Evolutionary conservation across 2,797 vertebrate genomes (phyloP).

Genomic region (Microctenopoma lineatum): DNA sequence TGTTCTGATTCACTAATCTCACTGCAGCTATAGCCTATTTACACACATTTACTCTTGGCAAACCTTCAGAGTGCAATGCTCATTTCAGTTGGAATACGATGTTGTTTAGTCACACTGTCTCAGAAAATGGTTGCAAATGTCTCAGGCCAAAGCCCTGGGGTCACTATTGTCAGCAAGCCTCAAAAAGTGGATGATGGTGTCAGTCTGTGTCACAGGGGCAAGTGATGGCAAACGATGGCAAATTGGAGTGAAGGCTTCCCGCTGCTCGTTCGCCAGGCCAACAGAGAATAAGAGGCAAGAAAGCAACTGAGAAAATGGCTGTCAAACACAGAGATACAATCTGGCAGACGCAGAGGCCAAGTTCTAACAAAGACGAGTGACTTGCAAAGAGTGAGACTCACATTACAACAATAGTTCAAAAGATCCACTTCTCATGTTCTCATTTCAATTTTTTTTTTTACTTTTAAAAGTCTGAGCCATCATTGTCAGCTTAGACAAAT

Average conservation of each 20-base stretch:
- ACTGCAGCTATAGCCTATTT: no score
- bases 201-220: conserved; percentile 79
- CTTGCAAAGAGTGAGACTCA: conserved; percentile 43
- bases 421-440: conserved; percentile 10
- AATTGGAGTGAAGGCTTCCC: conserved; percentile 87
- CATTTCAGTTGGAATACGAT: no score
- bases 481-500: conserved; percentile 20
- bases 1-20: no score
- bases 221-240: conserved; percentile 87
- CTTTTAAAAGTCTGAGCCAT: conserved; percentile 23
- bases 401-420: conserved; percentile 29
- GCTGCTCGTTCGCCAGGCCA: conserved; percentile 76
- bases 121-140: no score
- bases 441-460: conserved; percentile 21
- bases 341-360: conserved; percentile 54
- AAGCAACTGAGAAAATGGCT: conserved; percentile 74
- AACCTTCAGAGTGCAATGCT: no score
- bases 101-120: no score
- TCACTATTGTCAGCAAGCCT: conserved; percentile 36
- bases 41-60: no score
- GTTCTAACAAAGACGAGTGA: conserved; percentile 54
- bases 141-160: not conserved
- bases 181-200: conserved; percentile 36
- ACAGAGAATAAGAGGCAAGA: conserved; percentile 76
- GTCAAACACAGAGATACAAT: conserved; percentile 56